phyloP scores from a whole-genome alignment of 35 echinoderm and acorn worm genomes.

The Eucidaris tribuloides region DNA sequence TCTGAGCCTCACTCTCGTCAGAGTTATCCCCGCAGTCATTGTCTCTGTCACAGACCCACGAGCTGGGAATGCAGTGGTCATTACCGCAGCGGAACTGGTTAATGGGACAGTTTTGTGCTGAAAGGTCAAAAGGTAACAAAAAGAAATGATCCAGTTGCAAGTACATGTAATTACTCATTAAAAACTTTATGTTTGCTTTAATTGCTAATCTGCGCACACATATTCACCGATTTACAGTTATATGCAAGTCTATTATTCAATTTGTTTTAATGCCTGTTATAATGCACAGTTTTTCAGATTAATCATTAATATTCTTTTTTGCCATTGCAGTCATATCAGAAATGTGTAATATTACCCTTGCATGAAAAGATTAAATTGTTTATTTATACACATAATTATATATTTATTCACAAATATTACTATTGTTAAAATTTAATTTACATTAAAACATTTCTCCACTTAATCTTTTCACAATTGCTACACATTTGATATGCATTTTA shows the following conservation, averaged over 20 bases:
- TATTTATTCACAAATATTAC: too few relatives aligned
- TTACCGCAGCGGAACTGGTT: slow-evolving; percentile 43
- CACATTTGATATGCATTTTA: too few relatives aligned
- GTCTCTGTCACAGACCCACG: slow-evolving; percentile 70
- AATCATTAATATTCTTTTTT: neutral
- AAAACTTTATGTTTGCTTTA: neutral
- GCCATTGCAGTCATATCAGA: too few relatives aligned
- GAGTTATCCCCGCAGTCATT: slow-evolving; percentile 74
- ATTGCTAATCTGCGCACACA: neutral
- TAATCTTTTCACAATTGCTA: too few relatives aligned
- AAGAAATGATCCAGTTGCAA: neutral
- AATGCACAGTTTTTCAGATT: neutral
- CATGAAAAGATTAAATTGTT: too few relatives aligned
- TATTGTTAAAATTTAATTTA: too few relatives aligned
- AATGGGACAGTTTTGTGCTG: slow-evolving; percentile 13
- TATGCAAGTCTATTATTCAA: neutral
- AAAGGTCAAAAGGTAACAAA: neutral
- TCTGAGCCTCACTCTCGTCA: slow-evolving; percentile 53
- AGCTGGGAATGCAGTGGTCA: slow-evolving; percentile 45
- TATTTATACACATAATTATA: too few relatives aligned
- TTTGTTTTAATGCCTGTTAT: neutral
- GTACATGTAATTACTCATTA: neutral
- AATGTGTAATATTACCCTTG: too few relatives aligned
- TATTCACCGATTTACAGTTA: neutral
- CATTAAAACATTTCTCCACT: too few relatives aligned